Percentiles rank a stretch among this genome's conserved stretches.
These are phyloP conservation scores for Drosophila prosaltans DNA, from an alignment of 1,140 invertebrate species.

Conservation along the genomic window DNA sequence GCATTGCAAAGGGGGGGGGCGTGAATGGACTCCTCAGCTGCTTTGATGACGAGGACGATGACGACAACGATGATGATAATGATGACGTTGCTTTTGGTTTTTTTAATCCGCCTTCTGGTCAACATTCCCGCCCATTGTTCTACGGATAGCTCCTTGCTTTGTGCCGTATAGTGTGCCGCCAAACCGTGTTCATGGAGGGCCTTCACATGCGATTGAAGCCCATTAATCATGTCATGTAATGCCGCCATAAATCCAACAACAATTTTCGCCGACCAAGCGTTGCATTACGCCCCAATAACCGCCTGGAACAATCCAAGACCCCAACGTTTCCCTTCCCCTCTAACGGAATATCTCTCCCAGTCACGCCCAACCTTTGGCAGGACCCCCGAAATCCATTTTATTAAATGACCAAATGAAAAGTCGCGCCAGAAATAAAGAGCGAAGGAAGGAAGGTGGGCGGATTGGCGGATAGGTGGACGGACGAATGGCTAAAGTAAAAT, in stretches of 20 bases:
- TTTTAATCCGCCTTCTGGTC: slow-evolving; percentile 18
- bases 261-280: slow-evolving; percentile 56
- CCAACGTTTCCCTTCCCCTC: too few species aligned
- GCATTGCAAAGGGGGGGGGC: not conserved
- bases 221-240: slow-evolving; percentile 81
- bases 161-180: not conserved
- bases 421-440: slow-evolving; percentile 49
- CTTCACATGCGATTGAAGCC: slow-evolving; percentile 49
- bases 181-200: not conserved
- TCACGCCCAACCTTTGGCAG: slow-evolving; percentile 10
- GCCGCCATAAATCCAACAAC: slow-evolving; percentile 80
- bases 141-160: too few species aligned
- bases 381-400: slow-evolving; percentile 70
- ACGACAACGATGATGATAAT: not conserved
- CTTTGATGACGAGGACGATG: slow-evolving; percentile 11
- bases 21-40: slow-evolving; percentile 2
- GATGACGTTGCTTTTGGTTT: slow-evolving; percentile 6
- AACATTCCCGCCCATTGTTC: not conserved
- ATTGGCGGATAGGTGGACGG: not conserved
- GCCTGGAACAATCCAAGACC: not conserved
- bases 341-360: not conserved
- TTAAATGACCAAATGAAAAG: slow-evolving; percentile 80
- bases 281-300: slow-evolving; percentile 39
- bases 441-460: not conserved
- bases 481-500: too few species aligned